Conservation (phyloP, 2,888 invertebrate genomes). For the Psococerastis gibbosa region DNA sequence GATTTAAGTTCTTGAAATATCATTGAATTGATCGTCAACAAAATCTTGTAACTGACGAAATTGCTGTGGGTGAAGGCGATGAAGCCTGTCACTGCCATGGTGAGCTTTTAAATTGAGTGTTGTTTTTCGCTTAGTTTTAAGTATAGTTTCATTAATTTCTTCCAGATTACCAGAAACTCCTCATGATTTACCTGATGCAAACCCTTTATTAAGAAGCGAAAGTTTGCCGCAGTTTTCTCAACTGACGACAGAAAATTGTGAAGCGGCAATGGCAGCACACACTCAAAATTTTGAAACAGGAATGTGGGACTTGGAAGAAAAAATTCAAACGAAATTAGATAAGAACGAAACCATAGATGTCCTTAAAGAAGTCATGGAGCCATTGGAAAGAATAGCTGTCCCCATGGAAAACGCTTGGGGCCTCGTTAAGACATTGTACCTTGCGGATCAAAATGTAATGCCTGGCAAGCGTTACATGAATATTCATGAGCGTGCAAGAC, state of each 20-base stretch:
- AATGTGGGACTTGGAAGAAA: conserved; percentile 45
- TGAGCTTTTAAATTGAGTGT: too few species aligned
- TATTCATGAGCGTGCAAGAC: conserved; percentile 59
- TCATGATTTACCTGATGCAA: conserved; percentile 46
- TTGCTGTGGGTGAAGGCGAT: too few species aligned
- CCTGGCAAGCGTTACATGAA: conserved; percentile 58
- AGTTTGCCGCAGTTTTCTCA: conserved; percentile 64
- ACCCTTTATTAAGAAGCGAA: conserved; percentile 48
- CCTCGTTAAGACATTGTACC: conserved; percentile 62
- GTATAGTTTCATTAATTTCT: too few species aligned
- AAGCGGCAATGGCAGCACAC: conserved; percentile 66
- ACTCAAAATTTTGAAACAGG: conserved; percentile 63
- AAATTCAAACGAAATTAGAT: conserved; percentile 27
- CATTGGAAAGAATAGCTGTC: conserved; percentile 50
- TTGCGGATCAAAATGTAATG: conserved; percentile 60
- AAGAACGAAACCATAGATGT: conserved; percentile 33
- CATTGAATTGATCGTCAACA: too few species aligned
- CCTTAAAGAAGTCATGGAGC: conserved; percentile 48
- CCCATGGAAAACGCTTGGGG: conserved; percentile 74
- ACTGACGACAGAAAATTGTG: conserved; percentile 64
- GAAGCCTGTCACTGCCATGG: too few species aligned
- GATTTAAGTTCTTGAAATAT: too few species aligned
- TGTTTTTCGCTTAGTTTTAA: too few species aligned
- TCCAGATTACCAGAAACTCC: conserved; percentile 33
- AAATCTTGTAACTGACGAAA: too few species aligned